A percentile compares a stretch with the other conserved stretches of the same genome.
Conservation (phyloP, 1,140 invertebrate genomes). For the Drosophila ambigua region DNA sequence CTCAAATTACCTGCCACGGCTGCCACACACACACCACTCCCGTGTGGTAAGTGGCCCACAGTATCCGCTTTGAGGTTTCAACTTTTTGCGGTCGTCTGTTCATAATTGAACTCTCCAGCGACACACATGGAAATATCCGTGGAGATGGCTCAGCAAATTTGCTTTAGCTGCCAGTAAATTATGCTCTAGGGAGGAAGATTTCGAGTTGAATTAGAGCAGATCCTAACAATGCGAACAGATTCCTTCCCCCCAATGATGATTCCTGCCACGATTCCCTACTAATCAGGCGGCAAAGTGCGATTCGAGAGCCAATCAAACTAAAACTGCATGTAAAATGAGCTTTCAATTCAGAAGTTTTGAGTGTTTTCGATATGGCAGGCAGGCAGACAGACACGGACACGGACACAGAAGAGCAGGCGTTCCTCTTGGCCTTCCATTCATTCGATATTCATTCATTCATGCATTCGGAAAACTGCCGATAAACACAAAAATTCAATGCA, state of each 20-base stretch:
- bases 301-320: constrained; percentile 43
- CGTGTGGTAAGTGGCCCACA: constrained; percentile 32
- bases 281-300: constrained; percentile 41
- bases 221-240: constrained; percentile 8
- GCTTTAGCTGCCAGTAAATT: constrained; percentile 61
- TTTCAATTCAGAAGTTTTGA: constrained; percentile 34
- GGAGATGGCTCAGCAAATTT: constrained; percentile 63
- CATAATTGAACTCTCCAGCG: constrained; percentile 77
- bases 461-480: constrained; percentile 24
- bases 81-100: constrained; percentile 54
- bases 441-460: constrained; percentile 24
- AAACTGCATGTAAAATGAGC: constrained; percentile 51
- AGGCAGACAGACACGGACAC: constrained; percentile 15
- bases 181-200: constrained; percentile 43
- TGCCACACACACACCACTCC: constrained; percentile 3
- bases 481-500: constrained; percentile 34
- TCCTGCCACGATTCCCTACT: constrained; percentile 3
- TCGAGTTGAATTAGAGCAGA: constrained; percentile 1
- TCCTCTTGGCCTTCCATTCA: constrained; percentile 35
- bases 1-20: constrained; percentile 46
- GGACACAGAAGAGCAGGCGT: constrained; percentile 9
- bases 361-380: constrained; percentile 31
- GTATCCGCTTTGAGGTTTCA: constrained; percentile 60
- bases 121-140: constrained; percentile 15
- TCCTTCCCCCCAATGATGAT: no score